phyloP scores from a whole-genome alignment of 2,113 vertebrate genomes.

The Hymenochirus boettgeri region DNA sequence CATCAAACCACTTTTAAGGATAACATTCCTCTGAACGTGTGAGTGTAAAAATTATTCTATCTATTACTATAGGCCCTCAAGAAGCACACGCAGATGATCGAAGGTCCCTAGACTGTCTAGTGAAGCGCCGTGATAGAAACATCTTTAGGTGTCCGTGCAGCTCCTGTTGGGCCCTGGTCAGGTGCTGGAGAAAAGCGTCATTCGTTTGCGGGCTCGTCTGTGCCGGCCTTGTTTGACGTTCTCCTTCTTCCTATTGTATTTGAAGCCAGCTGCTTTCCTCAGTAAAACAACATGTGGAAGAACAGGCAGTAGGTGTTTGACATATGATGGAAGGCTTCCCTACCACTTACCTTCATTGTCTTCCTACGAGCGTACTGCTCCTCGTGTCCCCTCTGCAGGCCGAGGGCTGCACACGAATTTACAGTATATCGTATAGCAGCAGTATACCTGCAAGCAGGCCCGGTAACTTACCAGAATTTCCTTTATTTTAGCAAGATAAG shows the following conservation, averaged over 20 bases:
- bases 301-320: conserved; percentile 94
- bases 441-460: conserved; percentile 97
- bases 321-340: conserved; percentile 91
- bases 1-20: too few relatives aligned
- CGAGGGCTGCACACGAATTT: conserved; percentile 95
- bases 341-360: conserved; percentile 89
- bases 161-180: conserved; percentile 31
- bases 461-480: too few relatives aligned
- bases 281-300: conserved; percentile 74
- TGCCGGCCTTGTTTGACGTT: background rate
- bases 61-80: too few relatives aligned
- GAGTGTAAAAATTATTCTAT: too few relatives aligned
- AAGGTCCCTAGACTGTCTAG: too few relatives aligned
- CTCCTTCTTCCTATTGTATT: background rate
- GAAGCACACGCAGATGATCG: too few relatives aligned
- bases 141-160: conserved; percentile 23
- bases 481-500: too few relatives aligned
- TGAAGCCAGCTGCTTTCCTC: conserved; percentile 16
- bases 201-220: background rate
- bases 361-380: conserved; percentile 88
- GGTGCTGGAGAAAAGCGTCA: conserved; percentile 16
- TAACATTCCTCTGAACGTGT: too few relatives aligned
- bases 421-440: conserved; percentile 98
- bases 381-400: conserved; percentile 87
- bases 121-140: conserved; percentile 28